A percentile compares a stretch with the other conserved stretches of the same genome.
phyloP scores from a whole-genome alignment of 2,888 invertebrate species.

The Branchipolynoe longqiensis region DNA sequence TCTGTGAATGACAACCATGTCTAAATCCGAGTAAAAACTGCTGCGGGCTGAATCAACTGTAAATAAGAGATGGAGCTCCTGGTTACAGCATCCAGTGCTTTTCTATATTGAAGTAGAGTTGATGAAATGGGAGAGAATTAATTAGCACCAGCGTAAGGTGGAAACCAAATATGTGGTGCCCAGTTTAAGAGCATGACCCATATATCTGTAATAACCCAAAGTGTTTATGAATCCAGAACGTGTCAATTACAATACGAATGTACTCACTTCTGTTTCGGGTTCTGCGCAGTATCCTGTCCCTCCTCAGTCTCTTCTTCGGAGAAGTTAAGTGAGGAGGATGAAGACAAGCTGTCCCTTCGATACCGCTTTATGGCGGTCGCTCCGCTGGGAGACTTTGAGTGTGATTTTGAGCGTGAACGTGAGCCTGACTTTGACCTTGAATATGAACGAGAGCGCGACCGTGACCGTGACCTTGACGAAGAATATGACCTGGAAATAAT shows the following conservation, averaged over 20 bases:
- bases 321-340: constrained; percentile 43
- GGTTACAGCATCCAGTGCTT: no score
- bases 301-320: neutral
- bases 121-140: no score
- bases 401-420: constrained; percentile 51
- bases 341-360: constrained; percentile 75
- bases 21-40: no score
- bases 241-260: neutral
- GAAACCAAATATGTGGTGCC: no score
- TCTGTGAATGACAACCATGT: no score
- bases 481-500: constrained; percentile 33
- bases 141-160: no score
- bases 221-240: neutral
- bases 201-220: no score
- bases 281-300: neutral
- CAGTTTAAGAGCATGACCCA: no score
- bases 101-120: no score
- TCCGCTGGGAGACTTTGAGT: constrained; percentile 63
- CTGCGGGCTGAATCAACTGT: no score
- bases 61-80: no score
- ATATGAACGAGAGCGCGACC: constrained; percentile 48
- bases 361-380: constrained; percentile 75
- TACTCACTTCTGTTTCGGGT: constrained; percentile 35
- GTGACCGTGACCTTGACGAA: constrained; percentile 57
- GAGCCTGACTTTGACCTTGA: constrained; percentile 58